Evolutionary conservation across 2,888 invertebrate genomes (phyloP).

Genomic region (Drosophila melanocephala): DNA sequence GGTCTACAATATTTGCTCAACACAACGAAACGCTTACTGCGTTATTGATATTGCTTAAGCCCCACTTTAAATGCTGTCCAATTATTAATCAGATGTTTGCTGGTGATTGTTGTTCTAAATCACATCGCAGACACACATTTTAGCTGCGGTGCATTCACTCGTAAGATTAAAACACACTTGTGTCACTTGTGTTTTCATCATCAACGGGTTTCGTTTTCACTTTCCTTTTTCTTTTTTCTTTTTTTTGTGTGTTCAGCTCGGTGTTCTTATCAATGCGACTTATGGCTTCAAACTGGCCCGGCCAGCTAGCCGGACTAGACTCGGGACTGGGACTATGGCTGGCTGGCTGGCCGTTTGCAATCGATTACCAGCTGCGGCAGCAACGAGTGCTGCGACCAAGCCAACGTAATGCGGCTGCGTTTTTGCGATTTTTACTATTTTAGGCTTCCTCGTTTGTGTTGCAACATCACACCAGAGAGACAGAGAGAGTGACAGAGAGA

Average conservation of each 20-base stretch:
- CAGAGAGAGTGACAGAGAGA: background rate
- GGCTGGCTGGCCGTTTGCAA: conserved; percentile 40
- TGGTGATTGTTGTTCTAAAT: conserved; percentile 20
- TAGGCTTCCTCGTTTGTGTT: conserved; percentile 78
- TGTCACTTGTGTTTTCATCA: conserved; percentile 30
- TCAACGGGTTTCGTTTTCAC: conserved; percentile 26
- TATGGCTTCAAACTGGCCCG: conserved; percentile 73
- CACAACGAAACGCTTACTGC: background rate
- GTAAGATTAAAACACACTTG: conserved; percentile 30
- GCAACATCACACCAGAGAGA: conserved; percentile 41
- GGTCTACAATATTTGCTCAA: background rate
- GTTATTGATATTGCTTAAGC: background rate
- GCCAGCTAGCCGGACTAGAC: conserved; percentile 38
- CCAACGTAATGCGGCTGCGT: conserved; percentile 60
- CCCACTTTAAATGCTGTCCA: background rate
- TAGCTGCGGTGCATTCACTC: conserved; percentile 16
- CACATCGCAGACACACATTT: conserved; percentile 14
- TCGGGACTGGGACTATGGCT: conserved; percentile 18
- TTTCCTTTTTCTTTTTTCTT: conserved; percentile 31
- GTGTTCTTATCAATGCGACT: conserved; percentile 74
- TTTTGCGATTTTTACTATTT: conserved; percentile 75
- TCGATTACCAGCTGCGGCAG: conserved; percentile 45
- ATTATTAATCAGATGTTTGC: conserved; percentile 3
- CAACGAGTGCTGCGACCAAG: conserved; percentile 33
- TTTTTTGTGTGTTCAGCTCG: background rate